Base-by-base conservation (phyloP, 2,113 vertebrate species). In the Lagopus leucura region DNA sequence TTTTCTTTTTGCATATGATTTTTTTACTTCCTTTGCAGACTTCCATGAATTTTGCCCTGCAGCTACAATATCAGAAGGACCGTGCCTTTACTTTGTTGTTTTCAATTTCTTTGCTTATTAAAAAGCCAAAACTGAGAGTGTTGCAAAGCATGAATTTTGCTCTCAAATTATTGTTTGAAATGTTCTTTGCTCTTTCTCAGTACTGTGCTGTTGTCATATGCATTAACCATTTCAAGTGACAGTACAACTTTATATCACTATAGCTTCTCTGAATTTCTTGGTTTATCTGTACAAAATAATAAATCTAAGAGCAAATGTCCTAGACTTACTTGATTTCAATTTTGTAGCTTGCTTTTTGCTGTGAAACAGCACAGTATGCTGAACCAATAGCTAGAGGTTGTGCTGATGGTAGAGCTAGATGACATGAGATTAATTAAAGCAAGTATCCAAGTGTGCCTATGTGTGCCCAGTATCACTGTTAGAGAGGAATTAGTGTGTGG, bases 21-120 rank as follows among this genome's bases (percentile, higher is more conserved):
- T 95, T 94, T 89, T 94, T 57, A 87, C 96, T 97, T 95, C 92
- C 89, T 93, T 77, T 90, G 70, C 82, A 88, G 86, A 66, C 90
- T 95, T 95, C 82, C 79, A 77, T 86, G 43, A 92, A 91, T 69
- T 93, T 88, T 97, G 86, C 97, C 97, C 96, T 93, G 94, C 71
- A 93, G 95, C 95, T 92, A 83, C 83, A 93, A 90, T 96, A 96
- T 96, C 90, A 96, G 90, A 96, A 64, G 73, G 73, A 84, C 90
- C 84, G 47, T 82, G 71, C 66, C 55, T 96, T 92, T 74, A 71
- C 92, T 96, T 93, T 95, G 92, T 96, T 97, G 93, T 90, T 95
- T 97, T 95, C 95, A 89, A 92, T 96, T 97, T 95, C 42, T 3
- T 78, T 95, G 72, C 83, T 95, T 96, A 94, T 96, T 95, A 96